Conservation (phyloP, 2,113 vertebrate genomes). For the Leucoraja erinaceus region DNA sequence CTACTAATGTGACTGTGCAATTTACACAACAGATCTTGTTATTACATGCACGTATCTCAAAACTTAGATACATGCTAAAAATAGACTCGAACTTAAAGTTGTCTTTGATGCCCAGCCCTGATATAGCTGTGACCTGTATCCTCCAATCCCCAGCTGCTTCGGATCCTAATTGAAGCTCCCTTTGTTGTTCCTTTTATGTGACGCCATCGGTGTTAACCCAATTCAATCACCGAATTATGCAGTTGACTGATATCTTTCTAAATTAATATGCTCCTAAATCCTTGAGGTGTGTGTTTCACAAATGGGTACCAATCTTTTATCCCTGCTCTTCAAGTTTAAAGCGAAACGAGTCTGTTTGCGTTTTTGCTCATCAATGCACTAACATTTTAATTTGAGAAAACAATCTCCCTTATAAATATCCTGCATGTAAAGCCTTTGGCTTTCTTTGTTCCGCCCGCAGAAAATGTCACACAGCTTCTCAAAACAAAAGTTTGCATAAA, state of each 20-base stretch:
- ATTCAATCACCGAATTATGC: background rate
- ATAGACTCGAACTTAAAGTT: background rate
- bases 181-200: background rate
- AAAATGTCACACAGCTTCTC: background rate
- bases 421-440: background rate
- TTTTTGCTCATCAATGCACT: background rate
- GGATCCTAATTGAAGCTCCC: background rate
- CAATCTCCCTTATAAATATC: background rate
- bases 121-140: background rate
- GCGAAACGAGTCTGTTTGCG: no score
- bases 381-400: background rate
- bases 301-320: background rate
- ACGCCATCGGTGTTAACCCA: background rate
- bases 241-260: background rate
- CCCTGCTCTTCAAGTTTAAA: background rate
- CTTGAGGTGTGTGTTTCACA: background rate
- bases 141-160: background rate
- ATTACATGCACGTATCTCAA: background rate
- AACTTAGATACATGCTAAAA: background rate
- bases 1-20: background rate
- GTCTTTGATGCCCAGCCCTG: background rate
- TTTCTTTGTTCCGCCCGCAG: background rate
- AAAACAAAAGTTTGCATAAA: background rate
- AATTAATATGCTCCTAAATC: background rate
- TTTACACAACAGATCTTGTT: background rate